These are phyloP conservation scores for Brenthis daphne DNA, from an alignment of 2,888 invertebrate genomes.

Conservation along the genomic window DNA sequence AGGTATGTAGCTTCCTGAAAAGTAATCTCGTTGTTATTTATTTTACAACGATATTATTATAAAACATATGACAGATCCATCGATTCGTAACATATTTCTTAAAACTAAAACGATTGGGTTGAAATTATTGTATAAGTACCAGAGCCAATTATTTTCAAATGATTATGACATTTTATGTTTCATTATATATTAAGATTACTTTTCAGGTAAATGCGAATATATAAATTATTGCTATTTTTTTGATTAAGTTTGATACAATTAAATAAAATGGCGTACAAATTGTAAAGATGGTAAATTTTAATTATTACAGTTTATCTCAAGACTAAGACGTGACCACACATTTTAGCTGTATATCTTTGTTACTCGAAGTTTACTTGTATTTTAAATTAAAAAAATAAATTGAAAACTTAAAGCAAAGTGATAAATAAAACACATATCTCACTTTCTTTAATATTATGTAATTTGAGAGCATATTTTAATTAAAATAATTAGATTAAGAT, in stretches of 20 bases:
- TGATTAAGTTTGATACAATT: constrained; percentile 1
- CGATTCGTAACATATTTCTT: not conserved
- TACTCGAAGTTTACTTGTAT: too few species aligned
- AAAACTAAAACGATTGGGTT: not conserved
- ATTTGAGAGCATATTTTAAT: too few species aligned
- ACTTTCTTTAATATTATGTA: too few species aligned
- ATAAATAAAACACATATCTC: too few species aligned
- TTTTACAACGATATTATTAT: not conserved
- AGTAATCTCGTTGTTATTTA: constrained; percentile 7
- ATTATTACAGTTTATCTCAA: too few species aligned
- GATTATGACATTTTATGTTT: not conserved
- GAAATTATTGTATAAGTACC: constrained; percentile 19
- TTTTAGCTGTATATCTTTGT: too few species aligned
- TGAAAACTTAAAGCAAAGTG: too few species aligned
- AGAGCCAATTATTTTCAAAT: constrained; percentile 7
- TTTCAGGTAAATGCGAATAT: constrained; percentile 15
- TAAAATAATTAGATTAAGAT: too few species aligned
- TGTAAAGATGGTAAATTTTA: constrained; percentile 11
- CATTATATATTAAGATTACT: not conserved
- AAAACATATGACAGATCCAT: not conserved
- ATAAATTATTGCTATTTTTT: constrained; percentile 4
- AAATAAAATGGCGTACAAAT: constrained; percentile 4
- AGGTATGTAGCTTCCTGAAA: constrained; percentile 27
- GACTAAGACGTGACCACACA: too few species aligned
- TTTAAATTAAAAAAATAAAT: too few species aligned